Evolutionary conservation across 2,888 invertebrate species (phyloP), one percentile per base, ranked within the genome.

Genomic region (Ditula angustiorana): DNA sequence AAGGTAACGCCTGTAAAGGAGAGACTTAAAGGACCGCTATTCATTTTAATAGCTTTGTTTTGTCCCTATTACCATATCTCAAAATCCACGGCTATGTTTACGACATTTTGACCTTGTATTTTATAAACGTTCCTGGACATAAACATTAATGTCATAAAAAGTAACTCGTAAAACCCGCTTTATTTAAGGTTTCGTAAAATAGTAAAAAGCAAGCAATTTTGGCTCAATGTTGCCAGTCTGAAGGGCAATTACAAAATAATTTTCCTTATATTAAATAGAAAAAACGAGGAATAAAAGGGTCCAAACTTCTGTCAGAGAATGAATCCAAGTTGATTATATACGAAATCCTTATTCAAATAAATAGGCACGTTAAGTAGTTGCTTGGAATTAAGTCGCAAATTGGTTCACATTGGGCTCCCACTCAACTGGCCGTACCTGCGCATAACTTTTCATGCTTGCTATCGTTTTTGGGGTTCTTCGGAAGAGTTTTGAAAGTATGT

Each of bases 201-300:
- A 55, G 24, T 46, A 50, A 37, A n/a, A 46, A 55, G 35, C 24
- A 61, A 53, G 33, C 24, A 26, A 61, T 61, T 46, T 35, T 24
- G 16, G 11, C 24, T 13, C 10, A 23, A 11, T 53, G 23, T 33
- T 35, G 13, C 16, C 30, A 26, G 58, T 7, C 37, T 35, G 24
- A 59, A 24, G 35, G 35, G 37, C 58, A 37, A 49, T 59, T 30
- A 35, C n/a, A 49, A 59, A 59, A 59, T 59, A 26, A 49, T 59
- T 59, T 24, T 30, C 46, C 30, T 57, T 3, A 57, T 26, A 53
- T 53, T 19, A 58, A 35, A 58, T 49, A 59, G 11, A 37, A 49
- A 35, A 47, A 47, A 30, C 13, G n/a, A 21, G 28, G 28, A 49
- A 28, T 19, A 37, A 21, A 56, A 24, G 24, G 33, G 2, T n/a